A percentile compares a stretch with the other conserved stretches of the same genome.
Conservation (phyloP, 2,113 vertebrate species). For the Apodemus speciosus region DNA sequence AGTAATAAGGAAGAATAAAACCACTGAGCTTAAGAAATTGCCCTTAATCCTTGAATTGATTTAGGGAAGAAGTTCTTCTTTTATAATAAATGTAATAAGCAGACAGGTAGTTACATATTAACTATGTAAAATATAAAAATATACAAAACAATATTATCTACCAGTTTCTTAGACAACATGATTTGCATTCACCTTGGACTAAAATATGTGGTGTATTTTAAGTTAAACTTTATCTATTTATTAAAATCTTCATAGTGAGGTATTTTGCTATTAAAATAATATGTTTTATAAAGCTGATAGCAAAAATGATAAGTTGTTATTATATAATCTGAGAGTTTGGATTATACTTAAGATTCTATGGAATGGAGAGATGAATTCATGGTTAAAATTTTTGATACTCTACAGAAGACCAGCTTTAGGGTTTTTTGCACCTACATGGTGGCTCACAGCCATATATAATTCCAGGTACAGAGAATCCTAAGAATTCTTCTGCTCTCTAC, state of each 20-base stretch:
- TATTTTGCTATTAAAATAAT: not conserved
- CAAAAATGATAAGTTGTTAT: not conserved
- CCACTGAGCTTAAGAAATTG: not conserved
- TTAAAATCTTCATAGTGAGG: not conserved
- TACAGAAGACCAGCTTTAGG: not conserved
- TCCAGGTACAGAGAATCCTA: not conserved
- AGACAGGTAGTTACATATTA: not conserved
- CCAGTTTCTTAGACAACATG: not conserved
- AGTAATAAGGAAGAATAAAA: constrained; percentile 14
- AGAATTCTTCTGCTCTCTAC: not conserved
- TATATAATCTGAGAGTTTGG: not conserved
- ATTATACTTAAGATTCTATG: not conserved
- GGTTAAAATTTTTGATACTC: not conserved
- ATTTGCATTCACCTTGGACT: not conserved
- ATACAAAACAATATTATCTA: not conserved
- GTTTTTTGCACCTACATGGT: not conserved
- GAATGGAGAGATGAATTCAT: not conserved
- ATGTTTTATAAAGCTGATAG: not conserved
- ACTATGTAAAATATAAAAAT: constrained; percentile 8
- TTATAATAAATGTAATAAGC: not conserved
- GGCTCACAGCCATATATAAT: no score
- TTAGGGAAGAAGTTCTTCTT: not conserved
- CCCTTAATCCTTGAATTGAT: constrained; percentile 26
- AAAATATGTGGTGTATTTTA: not conserved
- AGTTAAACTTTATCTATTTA: not conserved